Percentiles rank a stretch among this genome's conserved stretches.
Conservation (phyloP, 2,888 invertebrate species). For the Argyresthia goedartella region DNA sequence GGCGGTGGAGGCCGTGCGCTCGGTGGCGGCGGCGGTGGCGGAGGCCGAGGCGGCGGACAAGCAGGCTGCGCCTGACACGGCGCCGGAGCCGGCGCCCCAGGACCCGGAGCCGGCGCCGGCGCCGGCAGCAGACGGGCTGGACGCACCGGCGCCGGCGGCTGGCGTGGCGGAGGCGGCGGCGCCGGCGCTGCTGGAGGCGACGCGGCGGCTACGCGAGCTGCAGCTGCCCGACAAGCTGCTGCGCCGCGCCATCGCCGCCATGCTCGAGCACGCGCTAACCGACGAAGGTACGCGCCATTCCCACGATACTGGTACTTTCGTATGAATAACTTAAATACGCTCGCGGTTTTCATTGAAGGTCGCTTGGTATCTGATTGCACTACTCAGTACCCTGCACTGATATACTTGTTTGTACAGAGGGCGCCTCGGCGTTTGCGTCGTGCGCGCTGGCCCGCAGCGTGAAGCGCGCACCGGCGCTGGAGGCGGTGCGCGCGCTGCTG, state of each 20-base stretch:
- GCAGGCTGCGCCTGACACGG: no score
- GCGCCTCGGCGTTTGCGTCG: conserved; percentile 7
- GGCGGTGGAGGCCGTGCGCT: conserved; percentile 38
- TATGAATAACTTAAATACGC: background rate
- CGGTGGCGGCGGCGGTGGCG: conserved; percentile 34
- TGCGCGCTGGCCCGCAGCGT: conserved; percentile 22
- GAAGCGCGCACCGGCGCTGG: conserved; percentile 24
- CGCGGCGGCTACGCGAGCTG: conserved; percentile 7
- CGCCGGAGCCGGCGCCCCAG: conserved; percentile 46
- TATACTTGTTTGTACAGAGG: conserved; percentile 1
- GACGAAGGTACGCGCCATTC: background rate
- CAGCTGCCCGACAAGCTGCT: conserved; percentile 11
- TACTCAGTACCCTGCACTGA: background rate
- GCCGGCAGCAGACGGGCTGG: no score
- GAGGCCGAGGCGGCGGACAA: no score
- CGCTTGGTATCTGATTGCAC: background rate
- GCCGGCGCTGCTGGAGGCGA: conserved; percentile 11
- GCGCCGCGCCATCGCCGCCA: conserved; percentile 23
- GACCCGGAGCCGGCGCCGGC: conserved; percentile 26
- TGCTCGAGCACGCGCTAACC: conserved; percentile 32
- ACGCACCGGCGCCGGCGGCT: no score
- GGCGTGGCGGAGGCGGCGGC: conserved; percentile 18
- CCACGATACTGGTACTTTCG: background rate
- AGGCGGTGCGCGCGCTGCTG: conserved; percentile 35
- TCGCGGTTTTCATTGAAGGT: background rate